These are phyloP conservation scores for Platysternon megacephalum DNA, from an alignment of 2,113 vertebrate species.

Conservation along the genomic window DNA sequence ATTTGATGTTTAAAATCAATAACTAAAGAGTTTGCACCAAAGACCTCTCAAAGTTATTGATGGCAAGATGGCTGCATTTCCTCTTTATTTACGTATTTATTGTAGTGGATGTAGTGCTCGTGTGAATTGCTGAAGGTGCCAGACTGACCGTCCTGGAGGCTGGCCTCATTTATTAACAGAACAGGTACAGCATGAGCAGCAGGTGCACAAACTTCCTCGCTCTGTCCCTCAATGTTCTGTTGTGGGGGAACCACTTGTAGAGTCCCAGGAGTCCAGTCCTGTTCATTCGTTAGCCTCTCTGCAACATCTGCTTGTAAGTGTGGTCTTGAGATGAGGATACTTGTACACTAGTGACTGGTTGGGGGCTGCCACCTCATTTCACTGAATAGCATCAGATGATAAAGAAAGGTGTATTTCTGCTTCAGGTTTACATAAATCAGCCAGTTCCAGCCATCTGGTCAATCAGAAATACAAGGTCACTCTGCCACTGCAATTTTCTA, in stretches of 20 bases:
- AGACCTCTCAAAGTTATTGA: constrained; percentile 31
- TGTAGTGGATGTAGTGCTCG: constrained; percentile 19
- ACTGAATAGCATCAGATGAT: constrained; percentile 43
- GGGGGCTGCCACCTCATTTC: constrained; percentile 22
- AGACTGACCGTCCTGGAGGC: constrained; percentile 55
- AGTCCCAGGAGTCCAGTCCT: background rate
- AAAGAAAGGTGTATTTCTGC: constrained; percentile 10
- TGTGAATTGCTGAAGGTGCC: constrained; percentile 4
- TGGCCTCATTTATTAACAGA: constrained; percentile 32
- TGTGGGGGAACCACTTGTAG: background rate
- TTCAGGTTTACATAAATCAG: constrained; percentile 45
- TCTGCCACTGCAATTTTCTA: background rate
- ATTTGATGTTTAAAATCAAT: background rate
- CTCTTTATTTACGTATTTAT: constrained; percentile 23
- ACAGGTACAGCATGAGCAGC: background rate
- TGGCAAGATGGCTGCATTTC: background rate
- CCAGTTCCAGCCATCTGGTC: constrained; percentile 65
- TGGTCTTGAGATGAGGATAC: background rate
- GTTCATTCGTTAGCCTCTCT: constrained; percentile 13
- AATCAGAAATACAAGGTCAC: constrained; percentile 55
- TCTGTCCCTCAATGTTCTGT: background rate
- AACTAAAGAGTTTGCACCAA: background rate
- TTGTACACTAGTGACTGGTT: background rate
- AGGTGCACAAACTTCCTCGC: constrained; percentile 1
- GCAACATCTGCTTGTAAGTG: constrained; percentile 15